A percentile compares a stretch with the other conserved stretches of the same genome.
Conservation (phyloP, 2,113 vertebrate genomes). For the Casuarius casuarius region DNA sequence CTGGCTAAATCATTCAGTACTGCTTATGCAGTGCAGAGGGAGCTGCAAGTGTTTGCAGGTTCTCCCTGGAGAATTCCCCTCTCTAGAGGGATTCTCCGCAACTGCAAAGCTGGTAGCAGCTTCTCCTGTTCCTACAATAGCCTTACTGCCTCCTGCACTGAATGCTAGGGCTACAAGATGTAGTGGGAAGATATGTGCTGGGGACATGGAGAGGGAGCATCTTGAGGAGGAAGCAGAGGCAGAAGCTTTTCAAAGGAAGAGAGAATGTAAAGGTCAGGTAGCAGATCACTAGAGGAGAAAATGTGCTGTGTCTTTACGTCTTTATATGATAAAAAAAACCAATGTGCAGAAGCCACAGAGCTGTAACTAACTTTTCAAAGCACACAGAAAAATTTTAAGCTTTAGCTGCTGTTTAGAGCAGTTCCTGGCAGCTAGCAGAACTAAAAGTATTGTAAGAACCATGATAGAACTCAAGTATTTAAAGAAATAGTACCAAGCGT, state of each 20-base stretch:
- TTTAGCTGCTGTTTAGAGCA: neutral
- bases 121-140: neutral
- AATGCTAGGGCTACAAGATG: neutral
- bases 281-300: constrained; percentile 45
- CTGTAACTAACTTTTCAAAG: constrained; percentile 21
- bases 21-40: neutral
- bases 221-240: neutral
- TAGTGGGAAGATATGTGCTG: neutral
- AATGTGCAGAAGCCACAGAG: neutral
- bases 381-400: neutral
- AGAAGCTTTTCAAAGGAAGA: neutral
- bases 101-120: neutral
- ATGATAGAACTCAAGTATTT: neutral
- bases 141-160: neutral
- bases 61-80: neutral
- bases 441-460: neutral
- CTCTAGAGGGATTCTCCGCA: accelerated
- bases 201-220: neutral
- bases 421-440: neutral
- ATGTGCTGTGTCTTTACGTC: neutral
- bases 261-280: neutral
- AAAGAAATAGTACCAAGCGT: neutral
- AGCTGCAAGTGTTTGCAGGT: accelerated
- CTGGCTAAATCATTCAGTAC: neutral
- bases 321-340: constrained; percentile 26